Evolutionary conservation across 2,797 vertebrate species (phyloP), one percentile per base, ranked within the genome.

Genomic region (Acridotheres tristis): DNA sequence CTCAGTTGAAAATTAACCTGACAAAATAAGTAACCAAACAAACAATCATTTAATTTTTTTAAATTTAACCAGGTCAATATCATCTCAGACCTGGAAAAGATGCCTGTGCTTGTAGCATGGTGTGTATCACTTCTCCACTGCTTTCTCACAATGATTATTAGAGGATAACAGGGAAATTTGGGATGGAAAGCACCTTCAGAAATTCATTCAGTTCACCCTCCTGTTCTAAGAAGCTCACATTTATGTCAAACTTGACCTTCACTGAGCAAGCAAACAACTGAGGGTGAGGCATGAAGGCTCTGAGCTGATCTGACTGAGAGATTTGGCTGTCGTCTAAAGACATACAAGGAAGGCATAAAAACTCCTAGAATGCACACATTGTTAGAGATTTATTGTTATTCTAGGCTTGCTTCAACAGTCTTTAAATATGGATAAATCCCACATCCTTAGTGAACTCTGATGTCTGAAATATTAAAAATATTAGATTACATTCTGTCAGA

Each of bases 341-440:
- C n/a, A 85, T 42, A 3, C 5, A n/a, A 50, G 36, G 63, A 74
- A 84, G 27, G 9, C 57, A 82, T 59, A 72, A 73, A 88, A 91
- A 59, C 53, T 19, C 54, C 63, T 51, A 63, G 38, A 91, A 94
- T 89, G 29, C 11, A 32, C 21, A 61, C 36, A 88, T 65, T 85
- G 34, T 92, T 82, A 61, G 32, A 81, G 16, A 65, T 77, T 93
- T 85, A 79, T 48, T 38, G 43, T 47, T 92, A 72, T 88, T 94
- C 71, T 63, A 65, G 32, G 55, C 40, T 95, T 89, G 53, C 26
- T 71, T 85, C 59, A 57, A 47, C 20, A 62, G 45, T 11, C 50
- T 88, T 82, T 94, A 94, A 91, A 92, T 85, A 94, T 51, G 53
- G 61, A 54, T 47, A 90, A 45, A 79, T 87, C 29, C 63, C 43